Base-by-base conservation (phyloP, 1,140 invertebrate genomes). In the Microplitis demolitor region DNA sequence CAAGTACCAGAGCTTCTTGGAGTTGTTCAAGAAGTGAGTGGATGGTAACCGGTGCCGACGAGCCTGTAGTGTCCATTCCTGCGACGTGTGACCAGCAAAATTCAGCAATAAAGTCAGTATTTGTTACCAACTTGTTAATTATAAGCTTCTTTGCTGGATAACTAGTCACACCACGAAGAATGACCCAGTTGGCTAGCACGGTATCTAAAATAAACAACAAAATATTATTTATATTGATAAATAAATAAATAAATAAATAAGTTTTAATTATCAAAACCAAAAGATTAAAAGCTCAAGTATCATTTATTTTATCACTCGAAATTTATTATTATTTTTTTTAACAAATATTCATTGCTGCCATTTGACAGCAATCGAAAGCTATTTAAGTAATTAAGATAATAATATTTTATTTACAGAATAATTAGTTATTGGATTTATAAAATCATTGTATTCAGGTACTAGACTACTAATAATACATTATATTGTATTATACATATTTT, bases 1-100 rank as follows among this genome's bases (percentile, higher is more conserved):
- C 91, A 53, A 93, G 82, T 53, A 89, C 85, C 71, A 93, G 86
- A 77, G 91, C 90, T 86, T 93, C 92, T 78, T 90, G 88, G n/a
- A 93, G 86, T 66, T 90, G 90, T 71, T 88, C 87, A 75, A 92
- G 88, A 66, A 92, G 81, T 35, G 85, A 81, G 79, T 86, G 81
- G 79, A 88, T 81, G 82, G 87, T 87, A 88, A 88, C 88, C 85
- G 88, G 88, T 83, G 85, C 84, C 84, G 85, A 86, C 84, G 79
- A 87, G 87, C 85, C 87, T 76, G 82, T 84, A 79, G 84, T 84
- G 80, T 87, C 86, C 87, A 88, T 87, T 87, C 85, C 83, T 87
- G 85, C 81, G 68, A 78, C 82, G 83, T 85, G 82, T 79, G 83
- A 84, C 78, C 77, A 78, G 78, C 75, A 77, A 35, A 33, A 61